phyloP scores from a whole-genome alignment of 2,797 vertebrate genomes.

The Loris lydekkerianus region DNA sequence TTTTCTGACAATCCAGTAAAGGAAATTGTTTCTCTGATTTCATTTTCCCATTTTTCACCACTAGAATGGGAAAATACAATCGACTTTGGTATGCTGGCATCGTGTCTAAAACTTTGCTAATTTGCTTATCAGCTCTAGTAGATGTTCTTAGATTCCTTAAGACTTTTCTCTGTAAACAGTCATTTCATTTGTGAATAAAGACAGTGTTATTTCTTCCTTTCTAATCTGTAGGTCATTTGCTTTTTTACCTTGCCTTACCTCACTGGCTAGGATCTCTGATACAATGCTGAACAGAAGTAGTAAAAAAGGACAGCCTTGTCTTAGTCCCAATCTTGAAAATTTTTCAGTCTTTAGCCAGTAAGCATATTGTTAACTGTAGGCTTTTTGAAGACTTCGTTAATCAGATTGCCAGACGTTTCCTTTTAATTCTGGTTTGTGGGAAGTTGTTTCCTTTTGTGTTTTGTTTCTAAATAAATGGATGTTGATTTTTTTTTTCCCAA shows the following conservation, averaged over 20 bases:
- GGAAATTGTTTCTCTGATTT: conserved; percentile 67
- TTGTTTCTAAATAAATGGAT: neutral
- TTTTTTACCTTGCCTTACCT: neutral
- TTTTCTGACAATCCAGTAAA: conserved; percentile 63
- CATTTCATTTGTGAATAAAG: neutral
- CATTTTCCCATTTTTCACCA: conserved; percentile 45
- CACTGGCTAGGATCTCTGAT: neutral
- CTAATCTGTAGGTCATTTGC: neutral
- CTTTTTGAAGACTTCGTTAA: conserved; percentile 32
- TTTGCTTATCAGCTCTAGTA: conserved; percentile 45
- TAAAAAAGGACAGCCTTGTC: neutral
- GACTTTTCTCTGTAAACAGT: conserved; percentile 37
- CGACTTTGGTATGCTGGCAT: conserved; percentile 50
- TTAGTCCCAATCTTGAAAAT: neutral
- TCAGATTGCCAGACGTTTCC: neutral
- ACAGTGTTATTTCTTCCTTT: conserved; percentile 29
- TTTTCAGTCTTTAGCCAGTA: neutral
- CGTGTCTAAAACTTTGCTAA: conserved; percentile 30
- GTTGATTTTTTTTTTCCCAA: neutral
- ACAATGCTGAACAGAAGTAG: neutral
- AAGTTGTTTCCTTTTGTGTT: neutral
- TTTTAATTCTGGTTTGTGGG: neutral
- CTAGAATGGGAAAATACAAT: conserved; percentile 57
- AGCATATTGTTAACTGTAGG: neutral
- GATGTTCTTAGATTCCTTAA: conserved; percentile 44